Evolutionary conservation across 2,888 invertebrate species (phyloP).

Genomic region (Mythimna loreyi): DNA sequence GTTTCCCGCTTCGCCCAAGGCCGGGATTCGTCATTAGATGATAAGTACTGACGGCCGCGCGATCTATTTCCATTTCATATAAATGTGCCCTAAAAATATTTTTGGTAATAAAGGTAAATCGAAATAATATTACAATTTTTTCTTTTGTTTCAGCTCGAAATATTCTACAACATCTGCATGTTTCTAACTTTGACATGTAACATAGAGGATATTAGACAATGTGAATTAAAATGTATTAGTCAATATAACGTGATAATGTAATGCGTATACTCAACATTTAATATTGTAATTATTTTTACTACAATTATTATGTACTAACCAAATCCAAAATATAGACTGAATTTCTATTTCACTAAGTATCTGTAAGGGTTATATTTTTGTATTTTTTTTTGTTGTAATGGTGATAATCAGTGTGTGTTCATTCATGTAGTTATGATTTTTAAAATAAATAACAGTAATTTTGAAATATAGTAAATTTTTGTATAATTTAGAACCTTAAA

Average conservation of each 20-base stretch:
- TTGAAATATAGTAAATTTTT: conserved; percentile 50
- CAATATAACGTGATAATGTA: conserved; percentile 48
- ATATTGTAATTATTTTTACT: neutral
- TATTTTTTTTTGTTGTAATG: conserved; percentile 41
- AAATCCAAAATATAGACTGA: conserved; percentile 64
- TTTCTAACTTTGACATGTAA: conserved; percentile 94
- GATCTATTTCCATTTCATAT: too few species aligned
- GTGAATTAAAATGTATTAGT: conserved; percentile 33
- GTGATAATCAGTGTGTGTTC: conserved; percentile 49
- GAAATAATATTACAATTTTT: conserved; percentile 2
- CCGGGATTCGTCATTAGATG: too few species aligned
- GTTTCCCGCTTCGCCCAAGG: too few species aligned
- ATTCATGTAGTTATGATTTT: conserved; percentile 33
- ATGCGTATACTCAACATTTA: conserved; percentile 24
- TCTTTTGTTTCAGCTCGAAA: conserved; percentile 93
- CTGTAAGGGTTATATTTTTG: conserved; percentile 18
- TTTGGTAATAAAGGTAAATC: too few species aligned
- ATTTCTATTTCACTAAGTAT: conserved; percentile 37
- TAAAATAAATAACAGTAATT: conserved; percentile 55
- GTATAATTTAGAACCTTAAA: conserved; percentile 70
- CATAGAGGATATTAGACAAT: conserved; percentile 17
- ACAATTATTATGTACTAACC: conserved; percentile 61
- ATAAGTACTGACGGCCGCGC: too few species aligned
- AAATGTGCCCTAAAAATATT: too few species aligned
- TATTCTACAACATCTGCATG: conserved; percentile 94